Evolutionary conservation across 2,113 vertebrate species (phyloP).

Genomic region (Periophthalmodon schlosseri): DNA sequence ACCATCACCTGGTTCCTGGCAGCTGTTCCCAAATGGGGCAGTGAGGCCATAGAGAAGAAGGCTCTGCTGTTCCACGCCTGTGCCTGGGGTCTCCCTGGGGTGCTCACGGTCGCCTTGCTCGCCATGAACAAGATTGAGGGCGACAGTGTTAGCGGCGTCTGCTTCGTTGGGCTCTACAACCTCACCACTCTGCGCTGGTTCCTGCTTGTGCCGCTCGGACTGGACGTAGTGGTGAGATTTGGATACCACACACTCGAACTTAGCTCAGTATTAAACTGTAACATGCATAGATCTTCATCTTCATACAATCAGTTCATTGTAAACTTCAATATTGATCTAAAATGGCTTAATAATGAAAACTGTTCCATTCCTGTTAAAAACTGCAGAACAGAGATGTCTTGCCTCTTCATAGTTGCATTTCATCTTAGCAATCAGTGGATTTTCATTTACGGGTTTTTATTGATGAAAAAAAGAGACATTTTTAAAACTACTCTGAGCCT

Average conservation of each 20-base stretch:
- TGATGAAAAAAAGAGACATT: too few species aligned
- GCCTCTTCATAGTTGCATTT: too few species aligned
- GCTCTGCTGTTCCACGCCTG: slow-evolving; percentile 94
- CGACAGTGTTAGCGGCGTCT: slow-evolving; percentile 94
- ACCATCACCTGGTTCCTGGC: slow-evolving; percentile 99
- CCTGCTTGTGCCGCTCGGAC: slow-evolving; percentile 89
- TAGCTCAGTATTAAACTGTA: background rate
- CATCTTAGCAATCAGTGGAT: too few species aligned
- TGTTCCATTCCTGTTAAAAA: too few species aligned
- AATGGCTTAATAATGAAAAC: too few species aligned
- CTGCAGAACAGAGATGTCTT: too few species aligned
- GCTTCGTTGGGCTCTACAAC: slow-evolving; percentile 96
- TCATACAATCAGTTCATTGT: too few species aligned
- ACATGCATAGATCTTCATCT: too few species aligned
- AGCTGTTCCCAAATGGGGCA: slow-evolving; percentile 98
- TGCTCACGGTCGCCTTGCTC: slow-evolving; percentile 90
- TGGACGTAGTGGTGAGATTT: slow-evolving; percentile 85
- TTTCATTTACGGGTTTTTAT: too few species aligned
- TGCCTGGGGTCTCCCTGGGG: slow-evolving; percentile 95
- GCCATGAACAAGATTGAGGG: slow-evolving; percentile 99
- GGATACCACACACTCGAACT: background rate
- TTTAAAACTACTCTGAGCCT: too few species aligned
- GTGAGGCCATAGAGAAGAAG: slow-evolving; percentile 98
- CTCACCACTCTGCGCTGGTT: slow-evolving; percentile 90
- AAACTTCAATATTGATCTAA: too few species aligned